Evolutionary conservation across 1,140 invertebrate species (phyloP), one percentile per base, ranked within the genome.

Genomic region (Neuroterus valhalla): DNA sequence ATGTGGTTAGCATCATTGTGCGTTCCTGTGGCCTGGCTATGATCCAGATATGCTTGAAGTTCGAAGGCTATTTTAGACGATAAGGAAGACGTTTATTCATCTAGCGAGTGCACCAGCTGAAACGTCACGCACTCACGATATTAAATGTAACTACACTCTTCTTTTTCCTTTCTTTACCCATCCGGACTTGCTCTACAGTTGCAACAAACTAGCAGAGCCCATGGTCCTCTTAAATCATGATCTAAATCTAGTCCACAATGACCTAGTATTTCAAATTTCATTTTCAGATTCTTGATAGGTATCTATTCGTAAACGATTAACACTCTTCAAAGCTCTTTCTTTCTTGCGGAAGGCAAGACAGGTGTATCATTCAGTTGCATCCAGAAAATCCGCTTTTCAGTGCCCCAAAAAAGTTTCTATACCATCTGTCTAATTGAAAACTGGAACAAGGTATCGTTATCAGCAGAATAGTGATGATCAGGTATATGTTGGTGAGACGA

Each of bases 61-160:
- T 89, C 88, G 81, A 87, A 86, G 85, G 85, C 86, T 89, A 89
- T 89, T 89, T 89, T 87, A 83, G 85, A 88, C 87, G 85, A 88
- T 89, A 89, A 89, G 88, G 86, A 89, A 89, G 88, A 89, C 88
- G 86, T 89, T 89, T 89, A 88, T 88, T 88, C 88, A 88, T 88
- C 83, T 85, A 82, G 82, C 82, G 79, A 87, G 84, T 79, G 80
- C 81, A 85, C 85, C 85, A 86, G 84, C 83, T 83, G 86, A 86
- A 84, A 86, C 82, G 86, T 88, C 82, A 83, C 78, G 81, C 80
- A 84, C 80, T 82, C 79, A 78, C 81, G 79, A 86, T 86, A 85
- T 85, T 87, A 81, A 75, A 84, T 84, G 82, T 78, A 81, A 78
- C 19, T 73, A 43, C 78, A 79, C 78, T 80, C 78, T 75, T 77